phyloP scores from a whole-genome alignment of 2,113 vertebrate species.

The Ciconia maguari region DNA sequence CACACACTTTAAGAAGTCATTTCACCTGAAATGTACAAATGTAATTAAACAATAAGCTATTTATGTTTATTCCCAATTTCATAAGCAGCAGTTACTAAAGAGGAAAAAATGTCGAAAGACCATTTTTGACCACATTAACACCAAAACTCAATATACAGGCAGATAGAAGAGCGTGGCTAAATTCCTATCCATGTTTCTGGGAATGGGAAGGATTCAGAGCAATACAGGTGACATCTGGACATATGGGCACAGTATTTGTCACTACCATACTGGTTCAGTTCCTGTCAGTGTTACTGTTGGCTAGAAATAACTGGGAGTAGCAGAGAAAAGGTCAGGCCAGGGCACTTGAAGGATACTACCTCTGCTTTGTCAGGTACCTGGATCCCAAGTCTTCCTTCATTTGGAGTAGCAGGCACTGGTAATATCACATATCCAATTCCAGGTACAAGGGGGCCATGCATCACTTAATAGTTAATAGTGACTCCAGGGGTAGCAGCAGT shows the following conservation, averaged over 20 bases:
- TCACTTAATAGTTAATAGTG: not conserved
- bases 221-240: not conserved
- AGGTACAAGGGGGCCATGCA: not conserved
- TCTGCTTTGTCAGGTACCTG: not conserved
- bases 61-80: not conserved
- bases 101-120: not conserved
- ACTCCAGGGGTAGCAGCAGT: not conserved
- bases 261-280: not conserved
- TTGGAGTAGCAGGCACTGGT: not conserved
- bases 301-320: not conserved
- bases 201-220: not conserved
- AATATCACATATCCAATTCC: not conserved
- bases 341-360: not conserved
- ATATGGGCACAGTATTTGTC: not conserved
- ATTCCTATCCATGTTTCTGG: not conserved
- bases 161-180: not conserved
- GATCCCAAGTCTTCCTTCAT: not conserved
- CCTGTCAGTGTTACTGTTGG: not conserved
- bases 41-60: not conserved
- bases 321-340: not conserved
- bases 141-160: not conserved
- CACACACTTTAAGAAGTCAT: not conserved
- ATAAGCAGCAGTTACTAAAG: not conserved
- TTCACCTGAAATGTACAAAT: not conserved
- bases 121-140: not conserved